phyloP scores from a whole-genome alignment of 2,797 vertebrate genomes.

The Anableps anableps region DNA sequence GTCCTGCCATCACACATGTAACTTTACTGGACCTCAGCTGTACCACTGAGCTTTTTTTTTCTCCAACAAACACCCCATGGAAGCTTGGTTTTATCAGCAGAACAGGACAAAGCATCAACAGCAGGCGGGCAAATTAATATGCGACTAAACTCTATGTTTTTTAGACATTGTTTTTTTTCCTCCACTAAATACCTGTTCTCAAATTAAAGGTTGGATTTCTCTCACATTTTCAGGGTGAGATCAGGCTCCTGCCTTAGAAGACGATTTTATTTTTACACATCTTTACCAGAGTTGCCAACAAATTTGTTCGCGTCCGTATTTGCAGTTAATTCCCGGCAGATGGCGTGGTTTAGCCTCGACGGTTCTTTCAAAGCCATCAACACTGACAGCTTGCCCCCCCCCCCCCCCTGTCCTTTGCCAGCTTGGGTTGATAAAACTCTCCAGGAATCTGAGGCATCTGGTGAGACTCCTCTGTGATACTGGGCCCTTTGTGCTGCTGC shows the following conservation, averaged over 20 bases:
- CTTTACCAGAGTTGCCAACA: neutral
- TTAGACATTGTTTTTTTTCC: neutral
- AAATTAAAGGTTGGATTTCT: neutral
- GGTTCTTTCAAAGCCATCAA: constrained; percentile 20
- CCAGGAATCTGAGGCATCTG: constrained; percentile 68
- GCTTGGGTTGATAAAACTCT: constrained; percentile 63
- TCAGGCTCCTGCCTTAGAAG: neutral
- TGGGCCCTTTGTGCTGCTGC: constrained; percentile 73
- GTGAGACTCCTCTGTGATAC: constrained; percentile 56
- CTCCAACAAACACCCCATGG: neutral
- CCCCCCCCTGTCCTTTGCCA: neutral
- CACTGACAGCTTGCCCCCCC: neutral
- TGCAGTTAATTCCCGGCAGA: constrained; percentile 29
- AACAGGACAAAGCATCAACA: too few species aligned
- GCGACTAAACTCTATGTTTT: neutral
- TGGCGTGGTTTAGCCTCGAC: constrained; percentile 34
- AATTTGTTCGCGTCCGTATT: neutral
- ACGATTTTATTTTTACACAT: neutral
- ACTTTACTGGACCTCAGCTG: neutral
- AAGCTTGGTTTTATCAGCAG: neutral
- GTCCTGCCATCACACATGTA: neutral
- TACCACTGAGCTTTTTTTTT: neutral
- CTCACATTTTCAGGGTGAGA: neutral
- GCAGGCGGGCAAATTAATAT: neutral
- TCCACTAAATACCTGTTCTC: neutral